Evolutionary conservation across 2,113 vertebrate genomes (phyloP).

Genomic region (Meles meles): DNA sequence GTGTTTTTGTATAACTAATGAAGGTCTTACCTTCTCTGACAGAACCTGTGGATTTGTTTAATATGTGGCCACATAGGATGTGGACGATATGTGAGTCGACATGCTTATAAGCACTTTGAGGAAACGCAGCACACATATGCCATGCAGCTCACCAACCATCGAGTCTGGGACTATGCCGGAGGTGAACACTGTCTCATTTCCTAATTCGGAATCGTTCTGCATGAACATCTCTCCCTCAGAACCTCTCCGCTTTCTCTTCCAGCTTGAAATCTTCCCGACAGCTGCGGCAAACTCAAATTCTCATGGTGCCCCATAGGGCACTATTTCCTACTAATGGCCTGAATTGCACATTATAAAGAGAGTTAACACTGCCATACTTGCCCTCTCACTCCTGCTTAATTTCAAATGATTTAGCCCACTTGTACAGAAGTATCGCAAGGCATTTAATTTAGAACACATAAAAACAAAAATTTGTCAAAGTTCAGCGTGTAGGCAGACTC

Average conservation of each 20-base stretch:
- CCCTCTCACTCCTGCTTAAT: background rate
- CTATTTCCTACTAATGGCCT: background rate
- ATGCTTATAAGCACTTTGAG: conserved; percentile 98
- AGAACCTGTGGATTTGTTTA: conserved; percentile 99
- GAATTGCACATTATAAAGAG: background rate
- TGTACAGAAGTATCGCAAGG: background rate
- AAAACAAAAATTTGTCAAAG: conserved; percentile 19
- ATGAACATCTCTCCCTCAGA: background rate
- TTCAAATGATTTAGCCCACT: background rate
- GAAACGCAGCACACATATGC: conserved; percentile 98
- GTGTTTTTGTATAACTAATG: background rate
- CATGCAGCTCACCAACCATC: conserved; percentile 98
- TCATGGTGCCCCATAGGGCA: background rate
- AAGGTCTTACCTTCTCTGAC: conserved; percentile 24
- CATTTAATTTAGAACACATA: background rate
- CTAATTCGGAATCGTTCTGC: background rate
- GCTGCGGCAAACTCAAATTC: background rate
- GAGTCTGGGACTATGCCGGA: conserved; percentile 99
- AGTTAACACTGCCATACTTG: background rate
- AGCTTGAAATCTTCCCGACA: background rate
- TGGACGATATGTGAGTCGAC: conserved; percentile 95
- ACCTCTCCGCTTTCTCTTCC: background rate
- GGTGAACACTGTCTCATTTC: conserved; percentile 75
- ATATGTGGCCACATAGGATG: conserved; percentile 99
- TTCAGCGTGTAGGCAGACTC: background rate